These are phyloP conservation scores for Albula glossodonta DNA, from an alignment of 2,113 vertebrate species.

Conservation along the genomic window DNA sequence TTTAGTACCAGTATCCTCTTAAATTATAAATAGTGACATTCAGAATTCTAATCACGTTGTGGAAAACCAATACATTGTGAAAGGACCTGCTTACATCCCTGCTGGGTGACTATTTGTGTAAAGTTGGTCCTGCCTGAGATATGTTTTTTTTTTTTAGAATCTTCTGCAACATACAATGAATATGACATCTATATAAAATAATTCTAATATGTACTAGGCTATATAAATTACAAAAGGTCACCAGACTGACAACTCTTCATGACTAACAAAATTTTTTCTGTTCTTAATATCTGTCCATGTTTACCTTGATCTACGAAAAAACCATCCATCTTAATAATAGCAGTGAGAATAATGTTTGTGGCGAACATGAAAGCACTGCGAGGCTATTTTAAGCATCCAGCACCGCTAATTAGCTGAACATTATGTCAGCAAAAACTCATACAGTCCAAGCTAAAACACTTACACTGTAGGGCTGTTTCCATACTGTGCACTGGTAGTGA, in stretches of 20 bases:
- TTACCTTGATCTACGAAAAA: not conserved
- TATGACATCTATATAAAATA: not conserved
- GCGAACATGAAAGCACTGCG: not conserved
- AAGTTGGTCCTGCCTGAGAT: slow-evolving; percentile 12
- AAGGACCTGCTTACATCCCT: not conserved
- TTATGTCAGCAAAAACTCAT: not conserved
- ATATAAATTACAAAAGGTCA: not conserved
- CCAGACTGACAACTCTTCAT: not conserved
- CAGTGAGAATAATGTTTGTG: not conserved
- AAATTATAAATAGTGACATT: not conserved
- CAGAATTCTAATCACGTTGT: not conserved
- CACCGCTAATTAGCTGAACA: not conserved
- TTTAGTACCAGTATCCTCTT: not conserved
- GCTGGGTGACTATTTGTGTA: slow-evolving; percentile 1
- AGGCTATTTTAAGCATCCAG: not conserved
- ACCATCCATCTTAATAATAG: not conserved
- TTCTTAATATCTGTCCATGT: not conserved
- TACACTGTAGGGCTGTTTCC: not conserved
- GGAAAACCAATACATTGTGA: not conserved
- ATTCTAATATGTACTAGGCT: not conserved
- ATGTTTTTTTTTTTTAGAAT: slow-evolving; percentile 6
- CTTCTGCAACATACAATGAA: not conserved
- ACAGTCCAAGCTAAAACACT: too few relatives aligned
- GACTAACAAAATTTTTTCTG: not conserved
- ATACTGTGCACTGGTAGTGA: not conserved